A percentile compares a stretch with the other conserved stretches of the same genome.
These are phyloP conservation scores for Grus americana DNA, from an alignment of 2,113 vertebrate species.

Conservation along the genomic window DNA sequence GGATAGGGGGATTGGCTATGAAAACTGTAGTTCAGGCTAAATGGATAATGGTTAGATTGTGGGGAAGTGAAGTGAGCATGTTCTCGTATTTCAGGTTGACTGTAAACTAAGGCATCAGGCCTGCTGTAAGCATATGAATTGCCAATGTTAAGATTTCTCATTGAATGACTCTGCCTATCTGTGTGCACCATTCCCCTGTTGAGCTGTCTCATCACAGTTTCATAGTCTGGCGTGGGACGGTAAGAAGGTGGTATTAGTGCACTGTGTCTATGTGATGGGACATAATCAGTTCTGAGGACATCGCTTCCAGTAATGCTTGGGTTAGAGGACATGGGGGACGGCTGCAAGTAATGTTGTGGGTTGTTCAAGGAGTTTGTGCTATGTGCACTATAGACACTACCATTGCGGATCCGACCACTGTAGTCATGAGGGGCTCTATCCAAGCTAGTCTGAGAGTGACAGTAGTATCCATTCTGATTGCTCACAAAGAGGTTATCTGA, in stretches of 20 bases:
- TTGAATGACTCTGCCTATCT: slow-evolving; percentile 91
- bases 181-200: slow-evolving; percentile 78
- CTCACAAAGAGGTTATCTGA: slow-evolving; percentile 95
- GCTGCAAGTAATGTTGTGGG: slow-evolving; percentile 90
- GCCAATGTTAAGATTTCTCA: slow-evolving; percentile 93
- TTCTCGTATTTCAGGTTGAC: slow-evolving; percentile 95
- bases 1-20: slow-evolving; percentile 90
- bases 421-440: slow-evolving; percentile 90
- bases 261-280: slow-evolving; percentile 92
- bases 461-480: slow-evolving; percentile 94
- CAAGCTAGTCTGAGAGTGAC: slow-evolving; percentile 95
- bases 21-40: slow-evolving; percentile 92
- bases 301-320: slow-evolving; percentile 95
- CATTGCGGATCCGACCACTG: slow-evolving; percentile 88
- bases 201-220: slow-evolving; percentile 96
- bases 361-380: slow-evolving; percentile 96
- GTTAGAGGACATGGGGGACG: slow-evolving; percentile 96
- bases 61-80: slow-evolving; percentile 77
- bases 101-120: slow-evolving; percentile 94
- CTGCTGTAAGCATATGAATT: slow-evolving; percentile 93
- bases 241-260: slow-evolving; percentile 94
- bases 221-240: slow-evolving; percentile 94
- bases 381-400: slow-evolving; percentile 96
- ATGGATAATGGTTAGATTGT: slow-evolving; percentile 80
- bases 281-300: slow-evolving; percentile 86